phyloP scores from a whole-genome alignment of 2,113 vertebrate genomes.

The Tyto alba region DNA sequence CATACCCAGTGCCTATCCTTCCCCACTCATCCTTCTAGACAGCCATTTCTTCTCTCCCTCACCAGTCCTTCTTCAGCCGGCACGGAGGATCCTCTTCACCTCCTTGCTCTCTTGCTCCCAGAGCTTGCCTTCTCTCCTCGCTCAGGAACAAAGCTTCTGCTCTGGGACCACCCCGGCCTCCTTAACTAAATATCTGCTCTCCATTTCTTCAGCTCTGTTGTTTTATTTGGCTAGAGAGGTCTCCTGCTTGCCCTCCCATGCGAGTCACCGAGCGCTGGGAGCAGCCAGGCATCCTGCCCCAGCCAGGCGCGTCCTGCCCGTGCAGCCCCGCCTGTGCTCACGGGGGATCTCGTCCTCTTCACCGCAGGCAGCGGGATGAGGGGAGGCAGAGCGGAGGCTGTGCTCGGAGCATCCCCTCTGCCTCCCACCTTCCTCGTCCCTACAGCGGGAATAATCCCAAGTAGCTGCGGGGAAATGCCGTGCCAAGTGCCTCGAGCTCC shows the following conservation, averaged over 20 bases:
- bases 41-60: neutral
- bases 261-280: neutral
- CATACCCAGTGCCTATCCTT: neutral
- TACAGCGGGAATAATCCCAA: neutral
- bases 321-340: neutral
- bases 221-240: neutral
- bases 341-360: neutral
- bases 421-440: rapidly evolving
- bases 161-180: neutral
- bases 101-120: neutral
- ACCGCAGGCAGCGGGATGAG: rapidly evolving
- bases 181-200: neutral
- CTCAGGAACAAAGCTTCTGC: neutral
- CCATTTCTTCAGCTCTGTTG: neutral
- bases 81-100: neutral
- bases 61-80: neutral
- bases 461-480: rapidly evolving
- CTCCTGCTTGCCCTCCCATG: rapidly evolving
- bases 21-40: neutral
- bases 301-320: neutral
- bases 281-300: neutral
- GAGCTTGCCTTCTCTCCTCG: rapidly evolving
- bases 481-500: neutral
- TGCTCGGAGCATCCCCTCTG: neutral
- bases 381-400: neutral